A percentile compares a stretch with the other conserved stretches of the same genome.
phyloP scores from a whole-genome alignment of 2,113 vertebrate genomes.

The Agapornis roseicollis region DNA sequence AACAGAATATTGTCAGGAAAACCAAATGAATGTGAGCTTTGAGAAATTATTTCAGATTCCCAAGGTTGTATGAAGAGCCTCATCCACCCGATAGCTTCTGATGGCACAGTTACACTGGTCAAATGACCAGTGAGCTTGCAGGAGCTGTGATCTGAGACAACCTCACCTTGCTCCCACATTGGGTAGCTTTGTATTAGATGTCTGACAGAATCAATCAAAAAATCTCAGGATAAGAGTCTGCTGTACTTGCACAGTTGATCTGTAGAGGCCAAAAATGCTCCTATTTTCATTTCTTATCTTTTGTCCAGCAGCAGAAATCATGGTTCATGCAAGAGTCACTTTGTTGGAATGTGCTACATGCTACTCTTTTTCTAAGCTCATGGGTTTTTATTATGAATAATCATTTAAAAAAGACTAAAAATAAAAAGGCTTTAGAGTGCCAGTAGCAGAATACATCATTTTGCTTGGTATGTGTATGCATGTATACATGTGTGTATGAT shows the following conservation, averaged over 20 bases:
- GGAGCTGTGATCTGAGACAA: neutral
- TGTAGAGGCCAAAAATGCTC: neutral
- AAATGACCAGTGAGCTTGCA: neutral
- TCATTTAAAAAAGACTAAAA: neutral
- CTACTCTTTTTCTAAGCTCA: neutral
- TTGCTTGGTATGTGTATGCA: neutral
- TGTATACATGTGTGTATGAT: neutral
- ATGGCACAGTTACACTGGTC: neutral
- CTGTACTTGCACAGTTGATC: neutral
- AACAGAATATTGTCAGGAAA: neutral
- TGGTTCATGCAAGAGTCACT: neutral
- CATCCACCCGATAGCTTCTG: neutral
- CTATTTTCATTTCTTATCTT: neutral
- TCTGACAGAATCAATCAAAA: neutral
- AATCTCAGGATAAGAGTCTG: neutral
- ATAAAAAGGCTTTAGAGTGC: neutral
- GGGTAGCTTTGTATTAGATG: neutral
- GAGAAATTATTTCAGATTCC: neutral
- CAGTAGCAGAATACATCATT: neutral
- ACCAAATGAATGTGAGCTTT: neutral
- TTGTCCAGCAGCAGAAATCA: neutral
- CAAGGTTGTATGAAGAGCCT: neutral
- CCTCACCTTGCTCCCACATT: fast-evolving
- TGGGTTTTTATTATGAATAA: neutral
- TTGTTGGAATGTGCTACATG: neutral